Evolutionary conservation across 2,113 vertebrate species (phyloP).

Genomic region (Etheostoma cragini): DNA sequence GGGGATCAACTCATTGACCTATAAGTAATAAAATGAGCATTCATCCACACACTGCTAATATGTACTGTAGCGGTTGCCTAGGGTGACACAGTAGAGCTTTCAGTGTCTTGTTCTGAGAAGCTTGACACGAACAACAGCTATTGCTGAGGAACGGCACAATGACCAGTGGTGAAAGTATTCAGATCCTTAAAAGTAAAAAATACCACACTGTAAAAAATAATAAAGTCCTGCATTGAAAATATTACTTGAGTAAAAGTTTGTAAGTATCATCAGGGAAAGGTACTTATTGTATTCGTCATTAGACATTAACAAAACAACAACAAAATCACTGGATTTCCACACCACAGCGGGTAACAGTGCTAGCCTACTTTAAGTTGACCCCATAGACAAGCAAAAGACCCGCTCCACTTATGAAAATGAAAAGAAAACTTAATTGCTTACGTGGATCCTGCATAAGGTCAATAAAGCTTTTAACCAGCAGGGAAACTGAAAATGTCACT

Average conservation of each 20-base stretch:
- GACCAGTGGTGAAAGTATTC: too few species aligned
- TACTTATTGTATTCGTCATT: too few species aligned
- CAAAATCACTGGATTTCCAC: too few species aligned
- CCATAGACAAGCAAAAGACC: not conserved
- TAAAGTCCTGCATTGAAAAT: too few species aligned
- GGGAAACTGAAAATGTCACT: not conserved
- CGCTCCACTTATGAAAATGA: not conserved
- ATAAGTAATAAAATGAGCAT: not conserved
- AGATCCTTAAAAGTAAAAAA: too few species aligned
- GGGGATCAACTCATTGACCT: not conserved
- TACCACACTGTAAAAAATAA: too few species aligned
- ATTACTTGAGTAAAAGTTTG: too few species aligned
- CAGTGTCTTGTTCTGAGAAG: not conserved
- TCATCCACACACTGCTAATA: not conserved
- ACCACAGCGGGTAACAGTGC: not conserved
- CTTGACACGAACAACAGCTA: not conserved
- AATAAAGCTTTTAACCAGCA: not conserved
- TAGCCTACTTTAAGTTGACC: not conserved
- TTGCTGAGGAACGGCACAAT: not conserved
- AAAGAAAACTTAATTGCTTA: not conserved
- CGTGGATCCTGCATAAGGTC: not conserved
- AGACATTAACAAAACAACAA: too few species aligned
- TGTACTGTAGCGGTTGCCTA: not conserved
- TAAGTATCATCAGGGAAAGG: too few species aligned
- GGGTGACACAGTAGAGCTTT: not conserved